Conservation (phyloP, 2,888 invertebrate species). For the Miltochrista miniata region DNA sequence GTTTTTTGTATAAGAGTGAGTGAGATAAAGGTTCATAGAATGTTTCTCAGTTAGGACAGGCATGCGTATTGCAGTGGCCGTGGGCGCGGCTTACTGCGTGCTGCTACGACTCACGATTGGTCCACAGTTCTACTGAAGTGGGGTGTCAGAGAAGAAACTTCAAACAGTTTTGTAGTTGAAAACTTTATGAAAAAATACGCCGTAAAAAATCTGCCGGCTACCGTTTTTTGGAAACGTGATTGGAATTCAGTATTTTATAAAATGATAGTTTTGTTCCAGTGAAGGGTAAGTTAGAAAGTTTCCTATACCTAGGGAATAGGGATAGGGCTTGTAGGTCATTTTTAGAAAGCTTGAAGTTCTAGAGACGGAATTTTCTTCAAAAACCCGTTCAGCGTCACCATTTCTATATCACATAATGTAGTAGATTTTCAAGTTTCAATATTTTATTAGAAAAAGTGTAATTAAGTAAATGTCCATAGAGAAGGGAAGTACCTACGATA, state of each 20-base stretch:
- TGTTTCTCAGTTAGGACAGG: conserved; percentile 60
- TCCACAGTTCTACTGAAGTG: conserved; percentile 53
- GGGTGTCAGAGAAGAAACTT: conserved; percentile 71
- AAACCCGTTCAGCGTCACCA: no score
- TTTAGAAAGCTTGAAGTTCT: neutral
- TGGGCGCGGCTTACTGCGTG: conserved; percentile 73
- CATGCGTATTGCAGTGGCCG: conserved; percentile 77
- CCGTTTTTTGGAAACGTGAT: conserved; percentile 48
- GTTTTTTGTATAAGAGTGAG: conserved; percentile 45
- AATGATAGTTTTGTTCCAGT: conserved; percentile 19
- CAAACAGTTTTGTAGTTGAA: conserved; percentile 63
- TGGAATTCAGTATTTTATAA: conserved; percentile 37
- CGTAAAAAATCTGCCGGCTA: conserved; percentile 43
- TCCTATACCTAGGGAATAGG: neutral
- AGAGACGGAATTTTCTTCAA: no score
- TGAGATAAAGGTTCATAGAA: conserved; percentile 50
- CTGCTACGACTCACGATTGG: conserved; percentile 64
- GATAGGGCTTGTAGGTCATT: neutral
- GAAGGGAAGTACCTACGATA: no score
- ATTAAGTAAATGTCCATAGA: no score
- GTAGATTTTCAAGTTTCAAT: no score
- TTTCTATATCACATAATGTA: no score
- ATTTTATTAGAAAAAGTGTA: no score
- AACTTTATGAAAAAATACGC: conserved; percentile 61
- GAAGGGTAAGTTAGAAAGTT: conserved; percentile 22